phyloP scores from a whole-genome alignment of 2,113 vertebrate species.

The Arvicanthis niloticus region DNA sequence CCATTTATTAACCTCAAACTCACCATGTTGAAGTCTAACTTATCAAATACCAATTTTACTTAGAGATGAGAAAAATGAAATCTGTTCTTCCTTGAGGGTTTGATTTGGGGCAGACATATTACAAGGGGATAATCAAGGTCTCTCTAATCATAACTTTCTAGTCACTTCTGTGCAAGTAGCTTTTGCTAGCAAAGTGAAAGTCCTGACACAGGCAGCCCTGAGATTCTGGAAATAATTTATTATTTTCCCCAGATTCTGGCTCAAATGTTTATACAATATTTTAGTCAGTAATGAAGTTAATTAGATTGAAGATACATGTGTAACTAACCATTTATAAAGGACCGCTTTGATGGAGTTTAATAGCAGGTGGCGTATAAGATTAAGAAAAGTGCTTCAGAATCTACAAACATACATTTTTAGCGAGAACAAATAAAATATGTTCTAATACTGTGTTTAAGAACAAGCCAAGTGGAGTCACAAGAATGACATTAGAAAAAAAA shows the following conservation, averaged over 20 bases:
- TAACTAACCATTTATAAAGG: conserved; percentile 45
- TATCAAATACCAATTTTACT: conserved; percentile 46
- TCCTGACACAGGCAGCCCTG: neutral
- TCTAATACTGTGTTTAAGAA: neutral
- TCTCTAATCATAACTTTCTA: conserved; percentile 50
- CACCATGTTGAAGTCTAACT: conserved; percentile 38
- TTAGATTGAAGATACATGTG: neutral
- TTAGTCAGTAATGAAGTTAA: conserved; percentile 4
- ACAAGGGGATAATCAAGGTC: conserved; percentile 55
- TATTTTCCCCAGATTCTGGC: conserved; percentile 3
- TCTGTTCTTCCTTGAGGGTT: conserved; percentile 36
- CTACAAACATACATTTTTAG: conserved; percentile 1
- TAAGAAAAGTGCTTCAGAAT: neutral
- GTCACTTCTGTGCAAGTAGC: neutral
- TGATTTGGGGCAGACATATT: conserved; percentile 58
- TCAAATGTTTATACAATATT: neutral
- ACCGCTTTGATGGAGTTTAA: conserved; percentile 33
- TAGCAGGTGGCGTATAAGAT: conserved; percentile 9
- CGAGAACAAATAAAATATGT: neutral
- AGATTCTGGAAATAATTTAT: conserved; percentile 57
- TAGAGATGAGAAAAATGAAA: conserved; percentile 37
- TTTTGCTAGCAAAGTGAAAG: conserved; percentile 58
- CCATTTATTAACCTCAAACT: conserved; percentile 23
- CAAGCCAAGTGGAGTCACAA: neutral
- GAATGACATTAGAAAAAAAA: neutral